Evolutionary conservation across 2,797 vertebrate genomes (phyloP).

Genomic region (Novumbra hubbsi): DNA sequence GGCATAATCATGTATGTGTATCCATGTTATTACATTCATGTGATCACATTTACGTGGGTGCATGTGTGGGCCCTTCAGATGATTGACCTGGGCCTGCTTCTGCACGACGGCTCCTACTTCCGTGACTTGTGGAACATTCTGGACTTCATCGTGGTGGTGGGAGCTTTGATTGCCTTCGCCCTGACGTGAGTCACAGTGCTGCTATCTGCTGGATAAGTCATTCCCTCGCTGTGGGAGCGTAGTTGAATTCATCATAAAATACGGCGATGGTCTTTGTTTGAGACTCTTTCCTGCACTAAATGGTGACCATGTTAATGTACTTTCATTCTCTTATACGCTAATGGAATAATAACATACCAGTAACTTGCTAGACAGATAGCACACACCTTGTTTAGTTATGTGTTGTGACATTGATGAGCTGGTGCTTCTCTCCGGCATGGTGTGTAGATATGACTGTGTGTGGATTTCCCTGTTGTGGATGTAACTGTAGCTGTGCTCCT

Average conservation of each 20-base stretch:
- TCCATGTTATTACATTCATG: neutral
- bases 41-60: constrained; percentile 1
- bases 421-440: constrained; percentile 39
- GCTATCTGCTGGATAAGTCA: constrained; percentile 57
- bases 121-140: constrained; percentile 98
- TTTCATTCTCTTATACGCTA: neutral
- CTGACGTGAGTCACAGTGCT: constrained; percentile 87
- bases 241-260: constrained; percentile 13
- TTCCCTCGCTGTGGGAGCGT: constrained; percentile 52
- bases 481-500: constrained; percentile 62
- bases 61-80: constrained; percentile 74
- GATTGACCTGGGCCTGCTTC: constrained; percentile 97
- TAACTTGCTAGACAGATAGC: neutral
- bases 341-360: neutral
- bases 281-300: neutral
- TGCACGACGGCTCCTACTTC: constrained; percentile 95
- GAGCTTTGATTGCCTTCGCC: constrained; percentile 94
- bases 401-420: neutral
- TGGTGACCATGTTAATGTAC: neutral
- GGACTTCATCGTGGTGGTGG: constrained; percentile 98
- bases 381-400: neutral
- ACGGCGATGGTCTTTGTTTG: neutral
- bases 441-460: constrained; percentile 40
- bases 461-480: constrained; percentile 71
- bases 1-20: neutral